phyloP scores from a whole-genome alignment of 2,888 invertebrate species.

The Sericinus montela region DNA sequence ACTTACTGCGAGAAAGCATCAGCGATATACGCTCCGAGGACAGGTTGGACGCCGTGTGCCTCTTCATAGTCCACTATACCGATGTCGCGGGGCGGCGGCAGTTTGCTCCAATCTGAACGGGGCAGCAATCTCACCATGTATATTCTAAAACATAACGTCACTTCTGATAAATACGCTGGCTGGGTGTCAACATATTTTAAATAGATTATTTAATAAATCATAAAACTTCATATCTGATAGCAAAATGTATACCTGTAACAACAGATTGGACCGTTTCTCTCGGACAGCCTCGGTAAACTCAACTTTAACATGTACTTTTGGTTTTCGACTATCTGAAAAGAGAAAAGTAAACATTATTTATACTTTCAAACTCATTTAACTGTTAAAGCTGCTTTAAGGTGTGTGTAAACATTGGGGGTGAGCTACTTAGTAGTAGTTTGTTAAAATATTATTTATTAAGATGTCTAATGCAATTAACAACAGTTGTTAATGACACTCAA shows the following conservation, averaged over 20 bases:
- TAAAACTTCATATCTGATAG: too few species aligned
- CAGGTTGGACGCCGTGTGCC: conserved; percentile 83
- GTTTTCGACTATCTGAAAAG: conserved; percentile 55
- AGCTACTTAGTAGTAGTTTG: too few species aligned
- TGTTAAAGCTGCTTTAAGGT: too few species aligned
- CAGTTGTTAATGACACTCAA: too few species aligned
- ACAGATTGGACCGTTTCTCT: conserved; percentile 92
- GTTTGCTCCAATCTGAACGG: conserved; percentile 80
- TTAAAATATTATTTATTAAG: too few species aligned
- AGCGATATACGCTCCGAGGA: conserved; percentile 88
- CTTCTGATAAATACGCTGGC: too few species aligned
- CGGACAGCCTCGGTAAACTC: conserved; percentile 86
- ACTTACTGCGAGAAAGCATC: conserved; percentile 88
- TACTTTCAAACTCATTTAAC: too few species aligned
- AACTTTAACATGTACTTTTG: conserved; percentile 87
- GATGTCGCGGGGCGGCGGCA: conserved; percentile 85
- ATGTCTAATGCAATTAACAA: too few species aligned
- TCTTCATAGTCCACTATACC: conserved; percentile 85
- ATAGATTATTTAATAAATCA: too few species aligned
- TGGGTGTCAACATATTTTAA: too few species aligned
- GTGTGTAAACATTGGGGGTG: too few species aligned
- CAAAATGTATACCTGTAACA: conserved; percentile 81
- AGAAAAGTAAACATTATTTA: conserved; percentile 1
- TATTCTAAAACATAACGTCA: conserved; percentile 65
- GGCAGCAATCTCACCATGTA: conserved; percentile 86